phyloP scores from a whole-genome alignment of 1,140 invertebrate species.

The Macrosteles quadrilineatus region DNA sequence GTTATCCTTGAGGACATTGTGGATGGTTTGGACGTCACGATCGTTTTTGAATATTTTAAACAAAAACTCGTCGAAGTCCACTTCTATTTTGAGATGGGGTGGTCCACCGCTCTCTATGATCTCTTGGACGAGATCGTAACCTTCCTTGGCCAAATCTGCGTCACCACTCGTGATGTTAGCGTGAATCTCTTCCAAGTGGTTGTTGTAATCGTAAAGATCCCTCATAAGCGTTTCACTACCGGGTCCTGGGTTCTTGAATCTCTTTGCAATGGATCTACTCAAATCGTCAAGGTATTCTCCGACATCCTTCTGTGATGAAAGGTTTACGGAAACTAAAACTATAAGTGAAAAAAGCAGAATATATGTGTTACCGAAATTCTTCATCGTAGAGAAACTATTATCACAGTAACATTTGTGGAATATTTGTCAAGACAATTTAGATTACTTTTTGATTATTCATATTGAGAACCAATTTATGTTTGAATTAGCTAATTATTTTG shows the following conservation, averaged over 20 bases:
- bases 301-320: background rate
- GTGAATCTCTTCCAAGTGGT: background rate
- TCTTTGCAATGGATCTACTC: background rate
- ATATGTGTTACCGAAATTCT: no score
- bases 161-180: background rate
- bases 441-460: background rate
- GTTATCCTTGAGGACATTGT: background rate
- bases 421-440: no score
- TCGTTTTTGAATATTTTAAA: slow-evolving; percentile 10
- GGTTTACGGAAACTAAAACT: background rate
- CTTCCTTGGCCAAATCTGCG: background rate
- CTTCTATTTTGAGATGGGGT: background rate
- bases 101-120: background rate
- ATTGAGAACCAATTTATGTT: background rate
- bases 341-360: no score
- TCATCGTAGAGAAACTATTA: no score
- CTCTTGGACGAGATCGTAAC: background rate
- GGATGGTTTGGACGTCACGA: background rate
- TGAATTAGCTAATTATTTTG: no score
- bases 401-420: no score
- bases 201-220: background rate
- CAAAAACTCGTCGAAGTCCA: slow-evolving; percentile 5
- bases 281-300: background rate
- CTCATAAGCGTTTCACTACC: background rate
- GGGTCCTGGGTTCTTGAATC: background rate